Evolutionary conservation across 2,113 vertebrate genomes (phyloP).

Genomic region (Scatophagus argus): DNA sequence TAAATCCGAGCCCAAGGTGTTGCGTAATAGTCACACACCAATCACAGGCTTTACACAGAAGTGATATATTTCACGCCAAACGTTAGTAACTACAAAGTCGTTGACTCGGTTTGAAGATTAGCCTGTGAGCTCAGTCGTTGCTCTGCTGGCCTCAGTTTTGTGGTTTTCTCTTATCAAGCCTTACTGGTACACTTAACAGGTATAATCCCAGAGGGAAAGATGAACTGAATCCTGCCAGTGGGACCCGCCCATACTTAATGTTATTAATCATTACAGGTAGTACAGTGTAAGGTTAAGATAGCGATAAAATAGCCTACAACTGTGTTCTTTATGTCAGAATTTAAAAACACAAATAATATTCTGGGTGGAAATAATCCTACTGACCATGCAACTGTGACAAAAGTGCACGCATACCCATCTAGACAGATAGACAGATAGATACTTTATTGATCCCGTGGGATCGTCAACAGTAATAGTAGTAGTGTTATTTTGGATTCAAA

Average conservation of each 20-base stretch:
- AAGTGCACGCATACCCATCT: no score
- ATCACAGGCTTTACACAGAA: background rate
- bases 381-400: no score
- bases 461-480: background rate
- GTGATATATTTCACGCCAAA: background rate
- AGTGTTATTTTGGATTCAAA: background rate
- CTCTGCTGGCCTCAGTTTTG: background rate
- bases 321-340: background rate
- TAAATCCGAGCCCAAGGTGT: conserved; percentile 1
- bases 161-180: background rate
- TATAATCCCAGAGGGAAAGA: background rate
- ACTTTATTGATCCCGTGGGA: no score
- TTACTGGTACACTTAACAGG: background rate
- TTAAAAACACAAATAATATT: background rate
- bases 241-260: background rate
- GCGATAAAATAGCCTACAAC: background rate
- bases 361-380: no score
- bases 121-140: background rate
- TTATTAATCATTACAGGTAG: background rate
- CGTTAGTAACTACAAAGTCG: no score
- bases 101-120: background rate
- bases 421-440: no score
- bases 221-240: background rate
- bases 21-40: background rate
- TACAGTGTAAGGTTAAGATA: background rate